A percentile compares a stretch with the other conserved stretches of the same genome.
These are phyloP conservation scores for Spheniscus humboldti DNA, from an alignment of 2,797 vertebrate genomes.

Conservation along the genomic window DNA sequence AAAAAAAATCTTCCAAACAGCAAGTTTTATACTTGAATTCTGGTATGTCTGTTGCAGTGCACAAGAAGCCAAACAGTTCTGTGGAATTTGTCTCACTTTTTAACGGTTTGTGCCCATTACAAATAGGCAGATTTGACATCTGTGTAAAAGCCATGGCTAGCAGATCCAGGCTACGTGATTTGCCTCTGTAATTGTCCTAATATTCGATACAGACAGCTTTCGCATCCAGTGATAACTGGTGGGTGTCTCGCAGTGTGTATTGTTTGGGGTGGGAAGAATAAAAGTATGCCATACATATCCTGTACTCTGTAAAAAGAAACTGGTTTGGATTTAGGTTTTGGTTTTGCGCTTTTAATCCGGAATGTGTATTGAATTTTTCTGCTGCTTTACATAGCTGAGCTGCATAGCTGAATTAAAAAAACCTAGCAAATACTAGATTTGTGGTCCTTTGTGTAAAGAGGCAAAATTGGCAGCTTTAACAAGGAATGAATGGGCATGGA, in stretches of 20 bases:
- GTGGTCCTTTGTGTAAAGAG: not conserved
- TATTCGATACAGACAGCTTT: not conserved
- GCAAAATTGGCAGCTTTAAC: not conserved
- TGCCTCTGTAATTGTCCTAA: not conserved
- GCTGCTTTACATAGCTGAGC: slow-evolving; percentile 16
- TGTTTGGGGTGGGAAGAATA: not conserved
- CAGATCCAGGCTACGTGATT: not conserved
- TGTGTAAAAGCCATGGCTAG: not conserved
- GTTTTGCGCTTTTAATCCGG: not conserved
- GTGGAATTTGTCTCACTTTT: not conserved
- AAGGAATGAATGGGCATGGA: not conserved
- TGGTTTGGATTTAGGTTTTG: not conserved
- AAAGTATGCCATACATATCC: not conserved
- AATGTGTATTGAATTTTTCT: not conserved
- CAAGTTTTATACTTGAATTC: not conserved
- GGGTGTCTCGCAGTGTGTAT: not conserved
- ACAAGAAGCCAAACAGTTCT: not conserved
- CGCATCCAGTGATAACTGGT: not conserved
- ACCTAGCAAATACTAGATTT: not conserved
- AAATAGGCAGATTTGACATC: not conserved
- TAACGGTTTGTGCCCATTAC: not conserved
- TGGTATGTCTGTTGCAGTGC: not conserved
- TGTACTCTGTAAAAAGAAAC: not conserved
- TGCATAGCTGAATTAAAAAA: not conserved
- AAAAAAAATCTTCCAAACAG: not conserved